These are phyloP conservation scores for Pollachius pollachius DNA, from an alignment of 2,113 vertebrate genomes.

Conservation along the genomic window DNA sequence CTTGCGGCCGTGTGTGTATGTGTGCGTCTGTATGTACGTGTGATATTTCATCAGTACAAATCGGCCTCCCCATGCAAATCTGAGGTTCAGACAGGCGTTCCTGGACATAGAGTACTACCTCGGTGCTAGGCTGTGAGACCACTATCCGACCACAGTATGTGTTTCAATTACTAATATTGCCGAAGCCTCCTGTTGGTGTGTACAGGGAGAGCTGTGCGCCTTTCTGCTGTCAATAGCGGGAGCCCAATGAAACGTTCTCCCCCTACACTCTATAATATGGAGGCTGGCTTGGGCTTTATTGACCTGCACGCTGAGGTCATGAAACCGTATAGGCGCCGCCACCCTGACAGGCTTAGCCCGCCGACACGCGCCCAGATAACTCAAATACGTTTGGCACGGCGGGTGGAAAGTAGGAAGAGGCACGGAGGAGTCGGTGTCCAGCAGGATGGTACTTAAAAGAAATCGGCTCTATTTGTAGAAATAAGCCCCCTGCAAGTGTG, in stretches of 20 bases:
- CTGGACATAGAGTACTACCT: no score
- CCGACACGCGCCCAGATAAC: conserved; percentile 45
- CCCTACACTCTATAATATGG: conserved; percentile 49
- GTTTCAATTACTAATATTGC: no score
- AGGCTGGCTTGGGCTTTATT: conserved; percentile 48
- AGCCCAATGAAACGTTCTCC: conserved; percentile 45
- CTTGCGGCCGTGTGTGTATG: background rate
- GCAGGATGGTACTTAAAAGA: conserved; percentile 42
- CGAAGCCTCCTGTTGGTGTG: no score
- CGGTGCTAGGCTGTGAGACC: no score
- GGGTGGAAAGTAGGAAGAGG: conserved; percentile 32
- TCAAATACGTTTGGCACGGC: conserved; percentile 46
- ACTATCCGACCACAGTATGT: no score
- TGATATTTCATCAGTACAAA: no score
- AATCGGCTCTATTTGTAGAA: conserved; percentile 27
- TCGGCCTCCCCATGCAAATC: no score
- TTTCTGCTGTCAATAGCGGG: conserved; percentile 44
- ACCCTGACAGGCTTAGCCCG: conserved; percentile 28
- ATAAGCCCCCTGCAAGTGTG: conserved; percentile 29
- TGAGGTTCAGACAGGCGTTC: no score
- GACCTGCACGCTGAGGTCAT: conserved; percentile 51
- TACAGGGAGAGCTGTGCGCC: conserved; percentile 11
- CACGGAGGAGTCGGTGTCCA: conserved; percentile 32
- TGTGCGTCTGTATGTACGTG: background rate
- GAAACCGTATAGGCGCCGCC: conserved; percentile 50